Base-by-base conservation (phyloP, 2,797 vertebrate genomes). In the Yasuhikotakia modesta region DNA sequence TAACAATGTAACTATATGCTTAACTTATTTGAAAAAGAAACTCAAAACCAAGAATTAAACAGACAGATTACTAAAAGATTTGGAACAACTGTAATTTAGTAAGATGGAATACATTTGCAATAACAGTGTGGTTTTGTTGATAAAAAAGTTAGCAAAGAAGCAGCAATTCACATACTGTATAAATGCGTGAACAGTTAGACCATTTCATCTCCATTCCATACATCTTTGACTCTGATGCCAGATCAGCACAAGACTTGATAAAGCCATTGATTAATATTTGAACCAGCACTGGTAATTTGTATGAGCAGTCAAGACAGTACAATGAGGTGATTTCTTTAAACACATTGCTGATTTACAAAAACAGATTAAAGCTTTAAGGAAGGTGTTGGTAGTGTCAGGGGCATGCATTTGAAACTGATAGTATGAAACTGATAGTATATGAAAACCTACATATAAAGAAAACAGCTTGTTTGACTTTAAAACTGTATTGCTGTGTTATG, bases 401-500 rank as follows among this genome's bases (percentile, higher is more conserved):
- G 93, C 93, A 93, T 94, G 93, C 93, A 93, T 93, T 92, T 92
- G 90, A 93, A 94, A 93, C 91, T 90, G 91, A 92, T 94, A 92
- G 92, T 95, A 91, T 89, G 88, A 87, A n/a, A n/a, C n/a, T n/a
- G n/a, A n/a, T n/a, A n/a, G n/a, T 88, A 88, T 87, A 80, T 72
- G 74, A 16, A 81, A 70, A 81, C 70, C 70, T 81, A 81, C 81
- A 85, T 78, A 83, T 85, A 88, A 87, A 78, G 86, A 79, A 82
- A 79, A 85, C 89, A 92, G 93, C 94, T 95, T 94, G 94, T 94
- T 93, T 93, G 85, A 91, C 89, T 92, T 91, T 91, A 90, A 93
- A 87, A 91, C 91, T 93, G 92, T 95, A 93, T 94, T 94, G 92
- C 93, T 95, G 92, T 94, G 94, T 95, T 91, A 86, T 82, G 90